phyloP scores from a whole-genome alignment of 2,113 vertebrate species.

The Oxyura jamaicensis region DNA sequence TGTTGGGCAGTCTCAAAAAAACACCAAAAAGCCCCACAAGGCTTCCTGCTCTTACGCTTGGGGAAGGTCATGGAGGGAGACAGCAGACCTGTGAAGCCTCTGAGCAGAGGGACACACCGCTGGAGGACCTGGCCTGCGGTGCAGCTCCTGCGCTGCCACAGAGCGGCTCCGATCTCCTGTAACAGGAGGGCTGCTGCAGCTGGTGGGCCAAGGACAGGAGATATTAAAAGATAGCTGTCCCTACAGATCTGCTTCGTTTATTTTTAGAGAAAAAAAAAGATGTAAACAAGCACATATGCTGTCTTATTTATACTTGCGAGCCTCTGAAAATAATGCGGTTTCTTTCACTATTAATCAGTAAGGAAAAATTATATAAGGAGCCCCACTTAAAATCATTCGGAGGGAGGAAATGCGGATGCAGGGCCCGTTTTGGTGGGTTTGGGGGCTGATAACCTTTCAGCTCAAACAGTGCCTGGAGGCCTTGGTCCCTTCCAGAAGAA shows the following conservation, averaged over 20 bases:
- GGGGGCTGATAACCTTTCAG: not conserved
- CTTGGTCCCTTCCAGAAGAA: not conserved
- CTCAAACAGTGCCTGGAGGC: not conserved
- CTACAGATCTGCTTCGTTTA: not conserved
- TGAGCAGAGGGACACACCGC: not conserved
- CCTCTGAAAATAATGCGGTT: not conserved
- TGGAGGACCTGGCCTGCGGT: not conserved
- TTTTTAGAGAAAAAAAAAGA: not conserved
- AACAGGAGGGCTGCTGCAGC: not conserved
- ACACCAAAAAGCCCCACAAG: not conserved
- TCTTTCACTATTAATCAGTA: not conserved
- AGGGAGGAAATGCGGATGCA: not conserved
- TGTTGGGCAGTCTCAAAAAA: not conserved
- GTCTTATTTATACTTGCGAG: not conserved
- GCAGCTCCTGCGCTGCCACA: not conserved
- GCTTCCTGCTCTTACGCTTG: not conserved
- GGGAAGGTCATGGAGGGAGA: not conserved
- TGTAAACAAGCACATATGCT: not conserved
- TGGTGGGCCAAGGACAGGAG: not conserved
- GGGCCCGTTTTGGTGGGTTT: not conserved
- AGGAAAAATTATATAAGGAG: not conserved
- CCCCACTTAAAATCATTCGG: not conserved
- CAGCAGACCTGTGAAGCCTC: fast-evolving
- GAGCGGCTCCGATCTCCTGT: not conserved
- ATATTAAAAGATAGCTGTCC: not conserved